phyloP scores from a whole-genome alignment of 2,888 invertebrate species.

The Cancer borealis region DNA sequence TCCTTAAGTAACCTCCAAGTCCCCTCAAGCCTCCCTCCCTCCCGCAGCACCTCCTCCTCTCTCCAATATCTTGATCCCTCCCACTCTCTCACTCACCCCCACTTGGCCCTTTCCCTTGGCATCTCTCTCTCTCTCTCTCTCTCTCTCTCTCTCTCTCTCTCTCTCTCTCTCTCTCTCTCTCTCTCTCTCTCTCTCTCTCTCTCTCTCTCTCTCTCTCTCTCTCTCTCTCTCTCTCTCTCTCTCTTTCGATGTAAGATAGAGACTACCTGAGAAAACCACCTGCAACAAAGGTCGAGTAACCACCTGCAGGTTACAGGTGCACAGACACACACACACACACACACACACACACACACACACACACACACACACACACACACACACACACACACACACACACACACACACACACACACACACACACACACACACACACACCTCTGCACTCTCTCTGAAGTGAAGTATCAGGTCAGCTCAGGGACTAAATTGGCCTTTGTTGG shows the following conservation, averaged over 20 bases:
- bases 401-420: background rate
- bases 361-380: slow-evolving; percentile 42
- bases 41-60: background rate
- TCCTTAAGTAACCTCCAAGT: background rate
- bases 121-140: background rate
- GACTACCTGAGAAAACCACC: background rate
- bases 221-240: slow-evolving; percentile 30
- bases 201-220: background rate
- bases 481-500: background rate
- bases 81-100: background rate
- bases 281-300: background rate
- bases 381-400: background rate
- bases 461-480: background rate
- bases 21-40: background rate
- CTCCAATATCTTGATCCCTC: background rate
- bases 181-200: background rate
- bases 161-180: background rate
- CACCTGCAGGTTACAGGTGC: background rate
- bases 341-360: slow-evolving; percentile 50
- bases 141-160: background rate
- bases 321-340: slow-evolving; percentile 48
- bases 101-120: background rate
- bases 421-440: background rate
- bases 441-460: no score
- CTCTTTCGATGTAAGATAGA: background rate